A percentile compares a stretch with the other conserved stretches of the same genome.
Evolutionary conservation across 2,888 invertebrate genomes (phyloP).

Genomic region (Panopea generosa): DNA sequence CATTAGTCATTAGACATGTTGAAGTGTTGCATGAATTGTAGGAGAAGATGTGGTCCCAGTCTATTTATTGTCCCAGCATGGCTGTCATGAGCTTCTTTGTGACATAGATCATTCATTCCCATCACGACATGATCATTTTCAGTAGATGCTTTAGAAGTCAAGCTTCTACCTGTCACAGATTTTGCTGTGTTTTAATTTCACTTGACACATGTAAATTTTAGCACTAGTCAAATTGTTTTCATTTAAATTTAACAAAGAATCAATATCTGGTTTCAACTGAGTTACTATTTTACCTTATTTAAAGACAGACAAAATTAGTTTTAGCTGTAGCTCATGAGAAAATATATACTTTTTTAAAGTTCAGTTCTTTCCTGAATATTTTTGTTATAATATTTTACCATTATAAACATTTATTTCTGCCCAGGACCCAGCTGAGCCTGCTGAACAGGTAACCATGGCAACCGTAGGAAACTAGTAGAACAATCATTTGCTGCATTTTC

Average conservation of each 20-base stretch:
- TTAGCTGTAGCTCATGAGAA: too few relatives aligned
- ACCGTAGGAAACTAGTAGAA: constrained; percentile 38
- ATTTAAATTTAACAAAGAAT: too few relatives aligned
- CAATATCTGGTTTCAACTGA: too few relatives aligned
- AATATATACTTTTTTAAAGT: too few relatives aligned
- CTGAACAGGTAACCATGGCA: constrained; percentile 63
- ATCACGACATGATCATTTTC: constrained; percentile 27
- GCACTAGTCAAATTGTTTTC: too few relatives aligned
- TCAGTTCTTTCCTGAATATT: not conserved
- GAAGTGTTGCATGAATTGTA: too few relatives aligned
- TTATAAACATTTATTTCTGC: constrained; percentile 45
- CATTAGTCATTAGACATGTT: too few relatives aligned
- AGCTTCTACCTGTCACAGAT: not conserved
- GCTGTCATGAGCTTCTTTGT: constrained; percentile 52
- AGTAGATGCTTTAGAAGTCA: not conserved
- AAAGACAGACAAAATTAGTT: too few relatives aligned
- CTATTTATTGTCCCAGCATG: constrained; percentile 49
- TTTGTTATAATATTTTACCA: constrained; percentile 1
- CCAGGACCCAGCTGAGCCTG: constrained; percentile 56
- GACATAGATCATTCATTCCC: constrained; percentile 53
- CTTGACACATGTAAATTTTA: constrained; percentile 1
- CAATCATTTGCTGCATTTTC: constrained; percentile 24
- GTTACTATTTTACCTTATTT: too few relatives aligned
- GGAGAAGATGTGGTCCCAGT: too few relatives aligned
- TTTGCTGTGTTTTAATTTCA: too few relatives aligned